Percentiles rank a stretch among this genome's conserved stretches.
Evolutionary conservation across 2,797 vertebrate species (phyloP).

Genomic region (Lateolabrax maculatus): DNA sequence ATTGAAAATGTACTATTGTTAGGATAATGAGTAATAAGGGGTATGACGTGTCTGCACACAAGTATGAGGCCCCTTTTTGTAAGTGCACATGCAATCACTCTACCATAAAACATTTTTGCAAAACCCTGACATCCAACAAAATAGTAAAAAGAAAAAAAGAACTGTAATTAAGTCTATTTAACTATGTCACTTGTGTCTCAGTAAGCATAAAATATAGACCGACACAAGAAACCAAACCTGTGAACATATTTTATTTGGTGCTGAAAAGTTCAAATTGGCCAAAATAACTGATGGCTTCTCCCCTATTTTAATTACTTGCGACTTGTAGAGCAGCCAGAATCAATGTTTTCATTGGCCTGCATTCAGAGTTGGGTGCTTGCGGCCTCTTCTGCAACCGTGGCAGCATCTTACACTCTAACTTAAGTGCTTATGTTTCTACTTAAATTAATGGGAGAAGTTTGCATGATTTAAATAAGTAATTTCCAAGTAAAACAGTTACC

Average conservation of each 20-base stretch:
- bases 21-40: not conserved
- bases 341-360: slow-evolving; percentile 68
- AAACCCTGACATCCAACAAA: not conserved
- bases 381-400: slow-evolving; percentile 28
- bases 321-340: slow-evolving; percentile 57
- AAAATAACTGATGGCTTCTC: slow-evolving; percentile 57
- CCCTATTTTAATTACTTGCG: slow-evolving; percentile 60
- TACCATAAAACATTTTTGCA: no score
- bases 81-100: not conserved
- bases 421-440: slow-evolving; percentile 27
- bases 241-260: slow-evolving; percentile 57
- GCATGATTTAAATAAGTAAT: slow-evolving; percentile 23
- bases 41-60: not conserved
- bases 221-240: slow-evolving; percentile 26
- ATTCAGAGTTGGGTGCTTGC: slow-evolving; percentile 23
- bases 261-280: slow-evolving; percentile 55
- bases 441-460: slow-evolving; percentile 23
- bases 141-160: not conserved
- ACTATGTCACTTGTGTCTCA: not conserved
- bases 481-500: slow-evolving; percentile 19
- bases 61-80: not conserved
- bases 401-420: slow-evolving; percentile 35
- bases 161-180: not conserved
- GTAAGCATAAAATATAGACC: not conserved
- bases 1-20: not conserved